Evolutionary conservation across 2,888 invertebrate genomes (phyloP).

Genomic region (Graphium colonna): DNA sequence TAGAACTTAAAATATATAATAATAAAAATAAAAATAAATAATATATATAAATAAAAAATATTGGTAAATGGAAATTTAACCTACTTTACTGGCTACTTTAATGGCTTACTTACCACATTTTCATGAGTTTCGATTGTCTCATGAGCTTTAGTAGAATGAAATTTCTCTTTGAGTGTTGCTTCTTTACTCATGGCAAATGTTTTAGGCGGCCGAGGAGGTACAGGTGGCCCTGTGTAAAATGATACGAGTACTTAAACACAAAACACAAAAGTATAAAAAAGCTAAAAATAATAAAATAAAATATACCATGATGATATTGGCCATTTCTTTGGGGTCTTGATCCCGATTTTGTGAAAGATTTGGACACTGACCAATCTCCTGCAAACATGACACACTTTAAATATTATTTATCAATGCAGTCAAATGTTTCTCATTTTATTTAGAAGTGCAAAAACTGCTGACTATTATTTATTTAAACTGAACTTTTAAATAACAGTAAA

Average conservation of each 20-base stretch:
- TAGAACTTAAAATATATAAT: no score
- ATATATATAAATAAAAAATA: no score
- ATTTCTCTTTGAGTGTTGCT: constrained; percentile 41
- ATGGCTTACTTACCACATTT: neutral
- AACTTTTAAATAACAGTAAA: neutral
- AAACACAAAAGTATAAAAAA: neutral
- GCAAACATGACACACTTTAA: constrained; percentile 30
- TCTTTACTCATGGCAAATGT: constrained; percentile 76
- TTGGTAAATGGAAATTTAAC: no score
- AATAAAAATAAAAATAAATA: no score
- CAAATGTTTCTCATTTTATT: neutral
- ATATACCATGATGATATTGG: constrained; percentile 47
- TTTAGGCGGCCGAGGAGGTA: constrained; percentile 90
- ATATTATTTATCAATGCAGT: neutral
- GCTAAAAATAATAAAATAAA: no score
- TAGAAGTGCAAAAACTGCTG: neutral
- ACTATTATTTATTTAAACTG: neutral
- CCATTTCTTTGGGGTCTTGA: constrained; percentile 41
- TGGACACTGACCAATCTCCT: constrained; percentile 58
- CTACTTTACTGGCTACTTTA: no score
- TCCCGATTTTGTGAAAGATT: constrained; percentile 56
- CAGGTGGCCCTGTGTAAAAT: constrained; percentile 67
- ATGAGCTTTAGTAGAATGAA: constrained; percentile 24
- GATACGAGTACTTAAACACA: neutral
- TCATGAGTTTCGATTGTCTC: neutral